Evolutionary conservation across 2,113 vertebrate species (phyloP), one percentile per base, ranked within the genome.

Genomic region (Pelecanus crispus): DNA sequence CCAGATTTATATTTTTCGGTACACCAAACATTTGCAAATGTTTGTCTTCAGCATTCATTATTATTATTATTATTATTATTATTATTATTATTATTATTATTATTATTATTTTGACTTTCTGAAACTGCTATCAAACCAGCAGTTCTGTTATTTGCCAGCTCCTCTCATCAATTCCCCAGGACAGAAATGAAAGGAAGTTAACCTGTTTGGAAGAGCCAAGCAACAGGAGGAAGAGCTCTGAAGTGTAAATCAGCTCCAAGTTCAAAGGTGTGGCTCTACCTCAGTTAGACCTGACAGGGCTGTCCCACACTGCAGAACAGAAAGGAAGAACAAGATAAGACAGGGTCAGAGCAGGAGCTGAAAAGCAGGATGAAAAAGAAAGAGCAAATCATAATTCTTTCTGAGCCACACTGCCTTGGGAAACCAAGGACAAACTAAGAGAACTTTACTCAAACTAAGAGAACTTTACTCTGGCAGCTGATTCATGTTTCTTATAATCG

Each of bases 11-110:
- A 4, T 28, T 73, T 9, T 45, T 40, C 6, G 45, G 25, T 21
- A 1, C 10, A 2, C 4, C 4, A 24, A 49, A 34, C 0, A 0
- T 10, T 63, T 44, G 45, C 2, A 45, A 75, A 56, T 36, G 11
- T 31, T 71, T 38, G 10, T 38, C 29, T 66, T 50, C 15, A 55
- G 21, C 55, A 12, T n/a, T 40, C 21, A 2, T 40, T 21, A n/a
- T 8, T 26, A 58, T 34, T 47, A 47, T 47, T 47, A 21, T 47
- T 47, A 21, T 45, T 59, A 12, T 31, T 50, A 21, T 55, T 36
- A 34, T 63, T 91, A n/a, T n/a, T n/a, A n/a, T 8, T 26, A 58
- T 34, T 47, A 47, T 47, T 47, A 21, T 47, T 47, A 21, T 45
- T 59, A 12, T 31, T 50, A 21, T 55, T 36, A 34, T 63, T 91